A percentile compares a stretch with the other conserved stretches of the same genome.
Evolutionary conservation across 2,888 invertebrate species (phyloP).

Genomic region (Meteorus colon): DNA sequence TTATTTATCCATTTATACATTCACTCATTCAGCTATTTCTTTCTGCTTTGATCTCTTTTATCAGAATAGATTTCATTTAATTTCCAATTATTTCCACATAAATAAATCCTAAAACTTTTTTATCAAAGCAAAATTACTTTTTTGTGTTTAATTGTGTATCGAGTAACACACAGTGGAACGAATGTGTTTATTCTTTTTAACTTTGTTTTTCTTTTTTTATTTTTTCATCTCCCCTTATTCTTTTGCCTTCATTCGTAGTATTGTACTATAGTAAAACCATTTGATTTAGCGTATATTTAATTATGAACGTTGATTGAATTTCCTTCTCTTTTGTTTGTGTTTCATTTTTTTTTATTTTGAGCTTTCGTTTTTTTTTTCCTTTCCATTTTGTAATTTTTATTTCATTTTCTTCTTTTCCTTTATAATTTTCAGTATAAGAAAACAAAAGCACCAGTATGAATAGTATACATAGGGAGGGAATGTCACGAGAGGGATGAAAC

Average conservation of each 20-base stretch:
- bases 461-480: background rate
- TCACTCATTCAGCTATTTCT: background rate
- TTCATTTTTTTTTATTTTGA: too few relatives aligned
- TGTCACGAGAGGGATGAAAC: constrained; percentile 1
- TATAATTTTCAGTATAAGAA: background rate
- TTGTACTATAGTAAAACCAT: background rate
- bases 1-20: background rate
- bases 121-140: background rate
- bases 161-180: background rate
- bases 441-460: background rate
- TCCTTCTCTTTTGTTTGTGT: background rate
- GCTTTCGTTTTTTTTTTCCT: too few relatives aligned
- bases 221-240: background rate
- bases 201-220: background rate
- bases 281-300: constrained; percentile 36
- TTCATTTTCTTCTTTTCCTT: too few relatives aligned
- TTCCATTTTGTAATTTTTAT: too few relatives aligned
- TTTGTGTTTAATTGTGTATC: background rate
- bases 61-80: background rate
- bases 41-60: background rate
- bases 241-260: background rate
- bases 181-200: background rate
- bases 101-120: background rate
- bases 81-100: background rate
- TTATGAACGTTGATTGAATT: constrained; percentile 38